Conservation (phyloP, 2,113 vertebrate genomes). For the Aegypius monachus region DNA sequence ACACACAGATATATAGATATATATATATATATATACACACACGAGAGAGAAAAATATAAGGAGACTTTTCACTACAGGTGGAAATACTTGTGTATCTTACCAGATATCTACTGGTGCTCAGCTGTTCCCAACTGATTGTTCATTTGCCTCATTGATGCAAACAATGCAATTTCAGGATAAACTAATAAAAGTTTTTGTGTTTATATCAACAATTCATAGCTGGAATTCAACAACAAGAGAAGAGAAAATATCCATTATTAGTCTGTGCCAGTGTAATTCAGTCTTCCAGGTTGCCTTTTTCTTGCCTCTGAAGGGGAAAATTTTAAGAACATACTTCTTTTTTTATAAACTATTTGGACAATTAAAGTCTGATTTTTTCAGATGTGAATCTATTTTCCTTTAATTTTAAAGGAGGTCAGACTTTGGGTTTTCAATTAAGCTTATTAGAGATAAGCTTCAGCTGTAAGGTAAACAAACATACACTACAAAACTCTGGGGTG, state of each 20-base stretch:
- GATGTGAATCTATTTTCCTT: neutral
- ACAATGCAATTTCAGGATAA: neutral
- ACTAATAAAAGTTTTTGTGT: neutral
- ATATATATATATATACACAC: too few species aligned
- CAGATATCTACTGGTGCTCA: neutral
- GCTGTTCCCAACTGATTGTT: neutral
- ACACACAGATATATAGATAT: fast-evolving
- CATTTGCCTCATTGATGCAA: neutral
- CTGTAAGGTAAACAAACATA: neutral
- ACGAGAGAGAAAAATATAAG: neutral
- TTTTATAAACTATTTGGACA: neutral
- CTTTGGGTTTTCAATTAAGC: neutral
- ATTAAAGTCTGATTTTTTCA: neutral
- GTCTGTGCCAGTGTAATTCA: neutral
- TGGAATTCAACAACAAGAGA: neutral
- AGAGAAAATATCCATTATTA: neutral
- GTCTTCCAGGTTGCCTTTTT: neutral
- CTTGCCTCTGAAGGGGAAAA: neutral
- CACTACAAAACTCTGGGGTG: neutral
- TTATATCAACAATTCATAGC: neutral
- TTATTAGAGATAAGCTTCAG: neutral
- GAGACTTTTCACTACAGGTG: neutral
- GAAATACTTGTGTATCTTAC: neutral
- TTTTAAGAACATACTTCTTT: neutral
- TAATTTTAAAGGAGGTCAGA: neutral